A percentile compares a stretch with the other conserved stretches of the same genome.
Evolutionary conservation across 2,113 vertebrate species (phyloP).

Genomic region (Spheniscus mendiculus): DNA sequence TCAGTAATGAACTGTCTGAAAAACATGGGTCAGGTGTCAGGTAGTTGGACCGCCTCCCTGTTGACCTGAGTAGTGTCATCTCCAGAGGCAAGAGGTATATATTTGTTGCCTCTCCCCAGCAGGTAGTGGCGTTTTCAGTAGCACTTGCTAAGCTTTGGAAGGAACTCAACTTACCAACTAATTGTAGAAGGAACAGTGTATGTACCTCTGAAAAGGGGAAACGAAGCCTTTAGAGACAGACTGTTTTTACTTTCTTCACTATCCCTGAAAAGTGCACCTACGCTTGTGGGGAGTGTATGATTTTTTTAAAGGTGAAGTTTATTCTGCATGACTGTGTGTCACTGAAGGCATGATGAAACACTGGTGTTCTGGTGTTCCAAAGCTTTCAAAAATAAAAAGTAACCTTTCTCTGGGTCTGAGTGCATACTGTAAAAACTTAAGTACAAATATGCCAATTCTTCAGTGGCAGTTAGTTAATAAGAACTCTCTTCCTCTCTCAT

Average conservation of each 20-base stretch:
- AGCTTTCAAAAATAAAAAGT: neutral
- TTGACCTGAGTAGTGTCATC: neutral
- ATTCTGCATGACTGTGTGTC: neutral
- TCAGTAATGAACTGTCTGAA: neutral
- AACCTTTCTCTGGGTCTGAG: neutral
- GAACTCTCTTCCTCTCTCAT: neutral
- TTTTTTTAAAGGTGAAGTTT: neutral
- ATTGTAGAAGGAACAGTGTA: neutral
- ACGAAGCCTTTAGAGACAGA: neutral
- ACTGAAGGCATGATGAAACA: neutral
- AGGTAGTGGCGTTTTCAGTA: neutral
- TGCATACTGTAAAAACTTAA: neutral
- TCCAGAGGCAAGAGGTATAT: neutral
- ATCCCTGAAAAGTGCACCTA: neutral
- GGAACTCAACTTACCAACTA: neutral
- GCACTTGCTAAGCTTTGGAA: neutral
- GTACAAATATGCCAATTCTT: neutral
- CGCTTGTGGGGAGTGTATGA: fast-evolving
- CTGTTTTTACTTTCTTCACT: neutral
- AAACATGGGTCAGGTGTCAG: neutral
- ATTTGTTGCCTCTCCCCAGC: neutral
- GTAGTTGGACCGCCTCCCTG: neutral
- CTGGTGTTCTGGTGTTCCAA: neutral
- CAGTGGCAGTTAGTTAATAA: neutral
- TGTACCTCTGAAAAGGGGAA: neutral